These are phyloP conservation scores for Dasyprocta punctata DNA, from an alignment of 2,113 vertebrate species.

Conservation along the genomic window DNA sequence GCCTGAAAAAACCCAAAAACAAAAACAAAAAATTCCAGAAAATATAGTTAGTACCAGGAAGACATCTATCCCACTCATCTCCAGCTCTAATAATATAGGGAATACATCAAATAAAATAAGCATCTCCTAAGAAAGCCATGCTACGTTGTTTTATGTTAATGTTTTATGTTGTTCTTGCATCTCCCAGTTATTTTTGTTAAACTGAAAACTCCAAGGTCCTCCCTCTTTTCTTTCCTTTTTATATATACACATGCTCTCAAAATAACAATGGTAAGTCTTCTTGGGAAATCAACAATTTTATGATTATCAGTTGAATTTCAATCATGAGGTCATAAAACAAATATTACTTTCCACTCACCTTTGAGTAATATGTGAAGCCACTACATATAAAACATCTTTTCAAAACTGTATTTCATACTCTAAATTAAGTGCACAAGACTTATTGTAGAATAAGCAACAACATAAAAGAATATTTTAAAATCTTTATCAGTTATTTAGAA, in stretches of 20 bases:
- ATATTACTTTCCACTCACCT: not conserved
- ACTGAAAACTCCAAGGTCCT: conserved; percentile 4
- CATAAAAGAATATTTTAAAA: conserved; percentile 4
- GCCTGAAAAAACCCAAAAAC: not conserved
- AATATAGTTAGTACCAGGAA: conserved; percentile 4
- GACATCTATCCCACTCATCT: not conserved
- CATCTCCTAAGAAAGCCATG: not conserved
- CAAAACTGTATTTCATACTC: not conserved
- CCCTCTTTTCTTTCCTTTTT: not conserved
- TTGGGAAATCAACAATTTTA: conserved; percentile 46
- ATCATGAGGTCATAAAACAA: conserved; percentile 27
- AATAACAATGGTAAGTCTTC: not conserved
- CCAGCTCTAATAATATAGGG: not conserved
- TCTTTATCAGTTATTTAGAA: not conserved
- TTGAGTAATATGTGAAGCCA: not conserved
- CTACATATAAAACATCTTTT: conserved; percentile 11
- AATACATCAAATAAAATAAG: not conserved
- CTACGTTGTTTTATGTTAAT: not conserved
- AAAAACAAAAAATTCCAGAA: not conserved
- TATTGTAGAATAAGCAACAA: not conserved
- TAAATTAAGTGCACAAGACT: not conserved
- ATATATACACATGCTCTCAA: not conserved
- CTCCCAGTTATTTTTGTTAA: not conserved
- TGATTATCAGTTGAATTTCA: conserved; percentile 52
- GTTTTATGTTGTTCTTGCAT: not conserved